These are phyloP conservation scores for Petaurus breviceps DNA, from an alignment of 2,113 vertebrate genomes.

Conservation along the genomic window DNA sequence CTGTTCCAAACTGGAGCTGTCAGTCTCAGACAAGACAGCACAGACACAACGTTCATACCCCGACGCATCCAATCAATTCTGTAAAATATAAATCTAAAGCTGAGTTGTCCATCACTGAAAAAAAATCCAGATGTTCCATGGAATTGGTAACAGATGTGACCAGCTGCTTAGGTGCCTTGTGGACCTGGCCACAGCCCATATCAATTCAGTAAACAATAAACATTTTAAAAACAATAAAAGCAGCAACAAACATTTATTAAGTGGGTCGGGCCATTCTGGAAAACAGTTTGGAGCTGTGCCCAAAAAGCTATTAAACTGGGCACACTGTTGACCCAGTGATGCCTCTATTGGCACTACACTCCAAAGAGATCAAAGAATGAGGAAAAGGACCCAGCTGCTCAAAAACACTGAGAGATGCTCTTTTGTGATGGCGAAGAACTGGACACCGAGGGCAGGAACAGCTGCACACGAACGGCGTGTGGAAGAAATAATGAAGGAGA, in stretches of 20 bases:
- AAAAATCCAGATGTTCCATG: neutral
- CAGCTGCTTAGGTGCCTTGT: neutral
- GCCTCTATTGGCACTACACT: neutral
- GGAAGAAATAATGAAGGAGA: neutral
- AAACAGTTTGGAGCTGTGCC: neutral
- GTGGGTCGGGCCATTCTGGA: neutral
- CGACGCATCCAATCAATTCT: neutral
- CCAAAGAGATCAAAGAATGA: neutral
- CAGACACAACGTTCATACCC: neutral
- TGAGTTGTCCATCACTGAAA: neutral
- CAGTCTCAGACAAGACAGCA: neutral
- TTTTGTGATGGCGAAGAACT: neutral
- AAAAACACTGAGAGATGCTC: neutral
- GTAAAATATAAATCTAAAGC: neutral
- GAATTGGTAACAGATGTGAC: neutral
- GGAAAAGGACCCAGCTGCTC: neutral
- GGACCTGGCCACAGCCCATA: neutral
- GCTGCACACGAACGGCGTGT: neutral
- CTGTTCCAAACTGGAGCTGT: neutral
- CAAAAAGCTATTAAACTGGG: neutral
- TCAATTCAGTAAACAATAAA: neutral
- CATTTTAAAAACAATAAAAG: neutral
- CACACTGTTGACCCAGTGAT: neutral
- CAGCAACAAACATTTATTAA: neutral
- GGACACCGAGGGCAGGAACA: neutral